Percentiles rank a stretch among this genome's conserved stretches.
phyloP scores from a whole-genome alignment of 35 echinoderm and acorn worm species.

The Apostichopus japonicus region DNA sequence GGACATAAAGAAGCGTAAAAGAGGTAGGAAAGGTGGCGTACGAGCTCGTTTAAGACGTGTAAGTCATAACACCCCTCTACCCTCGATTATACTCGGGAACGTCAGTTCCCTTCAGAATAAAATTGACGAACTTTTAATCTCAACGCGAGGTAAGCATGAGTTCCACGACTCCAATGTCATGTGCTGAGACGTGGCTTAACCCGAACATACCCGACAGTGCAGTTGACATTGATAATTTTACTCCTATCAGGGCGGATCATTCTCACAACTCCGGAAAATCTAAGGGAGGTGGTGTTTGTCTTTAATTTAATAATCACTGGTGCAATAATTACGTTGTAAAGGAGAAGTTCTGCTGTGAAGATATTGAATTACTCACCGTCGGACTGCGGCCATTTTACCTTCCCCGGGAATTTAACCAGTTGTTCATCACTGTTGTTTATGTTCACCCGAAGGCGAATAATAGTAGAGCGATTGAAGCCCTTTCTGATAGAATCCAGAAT shows the following conservation, averaged over 20 bases:
- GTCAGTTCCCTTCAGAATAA: slow-evolving; percentile 14
- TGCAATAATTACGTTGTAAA: too few species aligned
- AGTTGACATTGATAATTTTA: too few species aligned
- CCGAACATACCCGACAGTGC: background rate
- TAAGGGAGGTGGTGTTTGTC: too few species aligned
- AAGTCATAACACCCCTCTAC: background rate
- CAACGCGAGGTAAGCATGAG: background rate
- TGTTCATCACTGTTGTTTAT: too few species aligned
- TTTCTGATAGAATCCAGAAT: slow-evolving; percentile 12
- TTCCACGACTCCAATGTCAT: slow-evolving; percentile 10
- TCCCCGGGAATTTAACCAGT: too few species aligned
- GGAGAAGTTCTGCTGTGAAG: too few species aligned
- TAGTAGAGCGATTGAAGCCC: background rate
- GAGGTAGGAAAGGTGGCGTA: background rate
- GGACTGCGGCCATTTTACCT: too few species aligned
- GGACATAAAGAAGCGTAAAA: too few species aligned
- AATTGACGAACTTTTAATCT: background rate
- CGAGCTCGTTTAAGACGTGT: background rate
- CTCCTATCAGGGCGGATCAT: too few species aligned
- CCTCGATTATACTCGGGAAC: background rate
- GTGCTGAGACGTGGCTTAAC: slow-evolving; percentile 27
- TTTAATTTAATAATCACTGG: too few species aligned
- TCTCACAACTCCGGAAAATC: too few species aligned
- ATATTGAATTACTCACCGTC: too few species aligned
- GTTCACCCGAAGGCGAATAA: slow-evolving; percentile 15